Evolutionary conservation across 2,888 invertebrate genomes (phyloP), one percentile per base, ranked within the genome.

Genomic region (Lycophotia porphyrea): DNA sequence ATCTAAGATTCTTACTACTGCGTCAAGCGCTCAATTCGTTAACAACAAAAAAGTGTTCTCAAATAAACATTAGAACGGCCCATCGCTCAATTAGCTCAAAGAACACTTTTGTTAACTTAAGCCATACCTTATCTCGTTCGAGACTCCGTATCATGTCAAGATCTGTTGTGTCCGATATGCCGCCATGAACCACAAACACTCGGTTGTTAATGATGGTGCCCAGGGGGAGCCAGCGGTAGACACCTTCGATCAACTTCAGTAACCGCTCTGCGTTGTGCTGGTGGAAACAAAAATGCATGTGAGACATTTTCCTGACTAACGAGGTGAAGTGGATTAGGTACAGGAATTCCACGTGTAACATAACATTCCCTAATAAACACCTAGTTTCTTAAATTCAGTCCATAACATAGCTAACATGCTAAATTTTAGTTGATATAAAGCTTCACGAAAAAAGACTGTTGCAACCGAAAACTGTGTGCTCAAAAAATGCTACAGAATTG

Each of bases 141-240:
- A 99, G 96, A 88, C 97, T 98, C 84, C 97, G 97, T 83, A 99
- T 97, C 93, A 98, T 97, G 89, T 98, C 97, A 84, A 99, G 96
- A 94, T 99, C 98, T 0, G 99, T 99, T 80, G 97, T 97, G 92
- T 99, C 98, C 0, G 99, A 99, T 88, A 99, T 98, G 42, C 99
- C 99, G 0, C 99, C 99, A 91, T 99, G 99, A 9, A 99, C 98
- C 71, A 99, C 98, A 76, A 99, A 97, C 65, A 99, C 98, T 87
- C 98, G 97, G 91, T 98, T 98, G 95, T 99, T 99, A 90, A 99
- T 98, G 84, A 99, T 97, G 24, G 99, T 98, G 68, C 98, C 99
- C 77, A 99, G 95, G 0, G 99, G 99, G 81, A 99, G 97, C 98
- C 99, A 99, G 81, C 99, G 97, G 94, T 99, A 99, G 49, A 99